phyloP scores from a whole-genome alignment of 2,113 vertebrate genomes.

The Chloropsis hardwickii region DNA sequence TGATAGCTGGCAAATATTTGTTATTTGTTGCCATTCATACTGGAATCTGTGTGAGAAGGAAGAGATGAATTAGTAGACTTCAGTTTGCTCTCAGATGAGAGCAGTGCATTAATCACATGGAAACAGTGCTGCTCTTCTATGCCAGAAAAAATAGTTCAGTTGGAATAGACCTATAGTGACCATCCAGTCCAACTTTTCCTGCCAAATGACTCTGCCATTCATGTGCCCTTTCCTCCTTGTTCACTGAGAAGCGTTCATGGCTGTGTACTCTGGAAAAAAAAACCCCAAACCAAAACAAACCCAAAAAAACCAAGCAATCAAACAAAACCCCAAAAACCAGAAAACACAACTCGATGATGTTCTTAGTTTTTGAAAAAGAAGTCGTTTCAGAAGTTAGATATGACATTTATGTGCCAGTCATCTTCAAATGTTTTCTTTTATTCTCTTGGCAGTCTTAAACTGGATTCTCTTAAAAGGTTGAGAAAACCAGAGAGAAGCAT shows the following conservation, averaged over 20 bases:
- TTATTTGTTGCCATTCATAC: not conserved
- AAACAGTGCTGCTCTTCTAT: not conserved
- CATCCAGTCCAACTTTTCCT: not conserved
- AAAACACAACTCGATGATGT: not conserved
- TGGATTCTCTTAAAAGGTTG: slow-evolving; percentile 58
- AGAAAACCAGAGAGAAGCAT: slow-evolving; percentile 70
- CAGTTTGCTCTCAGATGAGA: not conserved
- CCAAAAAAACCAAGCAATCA: not conserved
- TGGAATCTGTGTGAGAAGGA: not conserved
- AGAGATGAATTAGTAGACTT: not conserved
- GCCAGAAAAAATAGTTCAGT: not conserved
- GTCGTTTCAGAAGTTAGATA: not conserved
- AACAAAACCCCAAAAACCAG: not conserved
- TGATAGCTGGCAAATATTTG: not conserved
- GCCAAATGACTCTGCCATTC: not conserved
- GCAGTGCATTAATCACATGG: not conserved
- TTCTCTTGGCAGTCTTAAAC: slow-evolving; percentile 62
- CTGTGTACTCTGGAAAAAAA: not conserved
- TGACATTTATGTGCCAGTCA: not conserved
- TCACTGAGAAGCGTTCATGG: not conserved
- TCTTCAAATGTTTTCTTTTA: not conserved
- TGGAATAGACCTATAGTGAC: not conserved
- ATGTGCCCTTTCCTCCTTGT: not conserved
- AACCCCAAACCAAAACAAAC: not conserved
- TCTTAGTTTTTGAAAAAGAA: not conserved